Base-by-base conservation (phyloP, 2,113 vertebrate genomes). In the Oryzias curvinotus region DNA sequence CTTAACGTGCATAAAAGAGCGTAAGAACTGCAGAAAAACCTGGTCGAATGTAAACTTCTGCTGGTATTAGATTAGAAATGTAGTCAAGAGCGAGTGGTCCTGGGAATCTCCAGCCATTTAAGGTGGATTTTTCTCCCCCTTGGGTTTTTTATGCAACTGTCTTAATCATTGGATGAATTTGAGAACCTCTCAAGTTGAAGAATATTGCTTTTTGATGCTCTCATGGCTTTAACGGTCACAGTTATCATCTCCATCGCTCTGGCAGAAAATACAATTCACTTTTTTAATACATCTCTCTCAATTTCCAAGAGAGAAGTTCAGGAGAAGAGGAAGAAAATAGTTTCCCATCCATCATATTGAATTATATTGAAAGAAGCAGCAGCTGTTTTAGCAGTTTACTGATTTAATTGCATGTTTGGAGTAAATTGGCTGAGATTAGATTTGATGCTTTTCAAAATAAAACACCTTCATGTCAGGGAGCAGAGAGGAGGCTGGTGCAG, bases 401-500 rank as follows among this genome's bases (percentile, higher is more conserved):
- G 7, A 30, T 60, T 73, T 49, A 46, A 52, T 65, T 48, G 36
- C 4, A 14, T 5, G 14, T 3, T 2, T 54, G 7, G 36, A 58
- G 14, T 28, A 2, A 21, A 42, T 16, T 57, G 45, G 44, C 26
- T 62, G 65, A 1, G 48, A 53, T 49, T 76, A 48, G 41, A 70
- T 68, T 53, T 73, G 65, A 28, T 28, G 4, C 26, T 28, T 28
- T 36, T 36, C 36, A 36, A 36, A 36, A 36, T 36, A 36, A n/a
- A 76, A 46, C 83, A 79, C 26, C 55, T n/a, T 15, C 18, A 57
- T 72, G 73, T 78, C 77, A 79, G 54, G 63, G 54, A 43, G 50
- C 51, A 25, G 26, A 4, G 41, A 69, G 62, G 55, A 49, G 63
- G 80, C 81, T 82, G 80, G 85, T 47, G 59, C 76, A 70, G 82